phyloP scores from a whole-genome alignment of 2,113 vertebrate genomes.

The Urocynchramus pylzowi region DNA sequence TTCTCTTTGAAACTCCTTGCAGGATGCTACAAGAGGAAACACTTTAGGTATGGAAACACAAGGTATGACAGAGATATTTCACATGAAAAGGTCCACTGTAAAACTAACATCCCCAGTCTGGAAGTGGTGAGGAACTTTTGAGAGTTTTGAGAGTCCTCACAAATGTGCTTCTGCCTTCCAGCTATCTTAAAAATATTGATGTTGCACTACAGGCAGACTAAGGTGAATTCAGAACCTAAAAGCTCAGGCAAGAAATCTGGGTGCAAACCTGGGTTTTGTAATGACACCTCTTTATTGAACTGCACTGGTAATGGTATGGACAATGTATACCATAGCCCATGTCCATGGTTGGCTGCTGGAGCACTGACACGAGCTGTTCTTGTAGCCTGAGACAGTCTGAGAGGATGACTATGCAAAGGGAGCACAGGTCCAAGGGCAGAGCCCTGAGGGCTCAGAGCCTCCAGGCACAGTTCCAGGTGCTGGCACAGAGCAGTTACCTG shows the following conservation, averaged over 20 bases:
- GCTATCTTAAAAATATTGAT: neutral
- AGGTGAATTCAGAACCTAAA: neutral
- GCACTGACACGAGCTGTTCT: neutral
- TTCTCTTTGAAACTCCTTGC: neutral
- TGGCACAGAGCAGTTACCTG: neutral
- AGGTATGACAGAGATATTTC: neutral
- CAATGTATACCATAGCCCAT: neutral
- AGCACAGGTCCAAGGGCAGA: neutral
- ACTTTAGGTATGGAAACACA: neutral
- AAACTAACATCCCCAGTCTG: neutral
- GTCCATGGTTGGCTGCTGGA: neutral
- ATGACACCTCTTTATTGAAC: neutral
- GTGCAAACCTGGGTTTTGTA: neutral
- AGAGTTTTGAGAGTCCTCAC: neutral
- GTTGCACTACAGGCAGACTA: neutral
- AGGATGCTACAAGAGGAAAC: neutral
- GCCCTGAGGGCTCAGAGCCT: neutral
- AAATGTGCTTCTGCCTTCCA: neutral
- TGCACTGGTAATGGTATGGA: neutral
- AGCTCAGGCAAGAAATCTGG: neutral
- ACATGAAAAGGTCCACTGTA: neutral
- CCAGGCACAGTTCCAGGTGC: conserved; percentile 4
- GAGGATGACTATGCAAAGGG: neutral
- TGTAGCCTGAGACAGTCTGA: neutral
- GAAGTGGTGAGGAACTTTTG: neutral